phyloP scores from a whole-genome alignment of 2,797 vertebrate genomes.

The Coilia nasus region DNA sequence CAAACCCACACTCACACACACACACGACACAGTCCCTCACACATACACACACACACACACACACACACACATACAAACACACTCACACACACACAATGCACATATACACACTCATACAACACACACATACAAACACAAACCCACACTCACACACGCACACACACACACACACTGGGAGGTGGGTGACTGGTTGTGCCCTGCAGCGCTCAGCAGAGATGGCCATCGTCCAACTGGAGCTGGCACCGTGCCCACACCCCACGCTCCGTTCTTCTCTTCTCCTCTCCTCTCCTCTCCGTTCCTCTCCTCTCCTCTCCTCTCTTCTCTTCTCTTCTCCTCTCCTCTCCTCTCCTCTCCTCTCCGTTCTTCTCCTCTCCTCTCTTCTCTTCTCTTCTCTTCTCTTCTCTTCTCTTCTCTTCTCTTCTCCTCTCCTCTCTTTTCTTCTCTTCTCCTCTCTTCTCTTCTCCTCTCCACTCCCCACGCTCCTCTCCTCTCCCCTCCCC shows the following conservation, averaged over 20 bases:
- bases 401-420: background rate
- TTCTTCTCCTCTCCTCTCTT: background rate
- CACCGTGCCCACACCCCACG: slow-evolving; percentile 26
- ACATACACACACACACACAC: background rate
- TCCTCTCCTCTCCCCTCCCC: slow-evolving; percentile 16
- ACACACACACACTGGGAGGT: slow-evolving; percentile 27
- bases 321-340: background rate
- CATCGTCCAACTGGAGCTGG: slow-evolving; percentile 47
- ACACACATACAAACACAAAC: background rate
- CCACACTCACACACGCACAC: background rate
- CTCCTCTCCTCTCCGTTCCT: background rate
- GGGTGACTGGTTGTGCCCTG: slow-evolving; percentile 48
- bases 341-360: background rate
- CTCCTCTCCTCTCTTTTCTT: slow-evolving; percentile 23
- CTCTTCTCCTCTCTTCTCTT: background rate
- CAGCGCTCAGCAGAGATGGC: slow-evolving; percentile 39
- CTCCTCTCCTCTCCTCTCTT: background rate
- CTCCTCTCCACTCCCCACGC: slow-evolving; percentile 27
- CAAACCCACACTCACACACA: background rate
- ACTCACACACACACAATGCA: background rate
- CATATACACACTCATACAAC: background rate
- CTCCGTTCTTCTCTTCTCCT: background rate
- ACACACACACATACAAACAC: background rate
- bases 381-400: background rate
- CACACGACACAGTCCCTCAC: background rate